These are phyloP conservation scores for Cetoscarus ocellatus DNA, from an alignment of 2,797 vertebrate species.

Conservation along the genomic window DNA sequence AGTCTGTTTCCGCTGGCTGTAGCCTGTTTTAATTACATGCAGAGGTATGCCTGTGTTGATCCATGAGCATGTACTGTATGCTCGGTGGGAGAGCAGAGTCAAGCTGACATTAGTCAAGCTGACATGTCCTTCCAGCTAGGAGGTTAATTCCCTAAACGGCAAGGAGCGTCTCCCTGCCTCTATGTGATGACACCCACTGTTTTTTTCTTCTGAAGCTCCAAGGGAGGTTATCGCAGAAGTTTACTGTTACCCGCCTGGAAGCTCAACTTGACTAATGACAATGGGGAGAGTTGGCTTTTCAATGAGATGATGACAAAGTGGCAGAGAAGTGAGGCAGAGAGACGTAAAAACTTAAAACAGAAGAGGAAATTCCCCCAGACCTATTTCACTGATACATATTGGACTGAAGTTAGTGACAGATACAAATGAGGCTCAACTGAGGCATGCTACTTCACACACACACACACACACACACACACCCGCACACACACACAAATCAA, in stretches of 20 bases:
- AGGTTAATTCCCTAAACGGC: conserved; percentile 80
- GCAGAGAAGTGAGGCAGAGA: conserved; percentile 11
- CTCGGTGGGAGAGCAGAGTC: conserved; percentile 60
- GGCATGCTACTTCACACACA: neutral
- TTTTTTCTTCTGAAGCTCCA: conserved; percentile 60
- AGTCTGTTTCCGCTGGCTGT: conserved; percentile 15
- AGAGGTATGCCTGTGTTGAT: conserved; percentile 44
- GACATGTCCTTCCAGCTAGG: conserved; percentile 74
- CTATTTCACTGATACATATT: neutral
- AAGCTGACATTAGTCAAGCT: conserved; percentile 76
- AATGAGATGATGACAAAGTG: conserved; percentile 42
- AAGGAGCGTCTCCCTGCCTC: conserved; percentile 57
- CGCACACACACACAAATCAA: neutral
- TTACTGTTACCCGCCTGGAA: conserved; percentile 51
- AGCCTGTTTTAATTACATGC: conserved; percentile 50
- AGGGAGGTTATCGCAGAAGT: conserved; percentile 69
- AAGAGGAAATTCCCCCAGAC: neutral
- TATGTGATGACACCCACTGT: conserved; percentile 66
- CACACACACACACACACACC: neutral
- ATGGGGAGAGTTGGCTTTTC: conserved; percentile 25
- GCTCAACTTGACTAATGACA: conserved; percentile 60
- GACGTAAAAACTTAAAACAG: neutral
- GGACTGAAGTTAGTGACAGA: conserved; percentile 6
- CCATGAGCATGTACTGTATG: conserved; percentile 41
- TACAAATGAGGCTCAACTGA: neutral